A percentile compares a stretch with the other conserved stretches of the same genome.
These are phyloP conservation scores for Cynaeus angustus DNA, from an alignment of 2,888 invertebrate species.

Conservation along the genomic window DNA sequence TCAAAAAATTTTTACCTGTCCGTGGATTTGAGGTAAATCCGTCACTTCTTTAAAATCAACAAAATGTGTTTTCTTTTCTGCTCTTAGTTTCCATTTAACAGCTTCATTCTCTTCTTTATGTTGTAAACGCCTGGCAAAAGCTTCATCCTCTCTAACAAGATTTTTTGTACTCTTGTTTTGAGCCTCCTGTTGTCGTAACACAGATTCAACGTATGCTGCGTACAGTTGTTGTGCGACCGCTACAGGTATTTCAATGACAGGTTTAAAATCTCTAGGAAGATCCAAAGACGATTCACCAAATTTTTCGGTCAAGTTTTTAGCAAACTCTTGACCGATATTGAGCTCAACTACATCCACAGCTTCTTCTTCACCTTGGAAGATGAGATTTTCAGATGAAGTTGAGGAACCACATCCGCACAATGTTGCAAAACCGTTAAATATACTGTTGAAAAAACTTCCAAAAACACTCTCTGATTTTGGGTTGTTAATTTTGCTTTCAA, in stretches of 20 bases:
- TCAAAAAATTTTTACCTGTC: not conserved
- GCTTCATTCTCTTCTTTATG: conserved; percentile 67
- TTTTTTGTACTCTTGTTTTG: conserved; percentile 74
- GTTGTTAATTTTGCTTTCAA: too few species aligned
- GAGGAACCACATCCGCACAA: not conserved
- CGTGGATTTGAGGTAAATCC: conserved; percentile 36
- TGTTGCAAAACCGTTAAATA: not conserved
- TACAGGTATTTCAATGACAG: too few species aligned
- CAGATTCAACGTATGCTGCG: too few species aligned
- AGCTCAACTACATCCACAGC: not conserved
- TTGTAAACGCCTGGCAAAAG: conserved; percentile 76
- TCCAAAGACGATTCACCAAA: too few species aligned
- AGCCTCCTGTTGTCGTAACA: conserved; percentile 77
- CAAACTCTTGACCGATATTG: conserved; percentile 5
- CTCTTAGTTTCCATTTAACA: too few species aligned
- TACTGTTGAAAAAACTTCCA: not conserved
- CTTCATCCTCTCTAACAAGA: conserved; percentile 80
- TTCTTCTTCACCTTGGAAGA: not conserved
- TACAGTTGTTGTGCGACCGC: too few species aligned
- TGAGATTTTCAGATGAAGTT: too few species aligned
- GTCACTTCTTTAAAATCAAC: too few species aligned
- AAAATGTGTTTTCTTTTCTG: too few species aligned
- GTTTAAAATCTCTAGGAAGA: too few species aligned
- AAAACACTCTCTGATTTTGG: not conserved
- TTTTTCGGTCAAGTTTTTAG: too few species aligned